Evolutionary conservation across 1,140 invertebrate species (phyloP).

Genomic region (Drosophila funebris): DNA sequence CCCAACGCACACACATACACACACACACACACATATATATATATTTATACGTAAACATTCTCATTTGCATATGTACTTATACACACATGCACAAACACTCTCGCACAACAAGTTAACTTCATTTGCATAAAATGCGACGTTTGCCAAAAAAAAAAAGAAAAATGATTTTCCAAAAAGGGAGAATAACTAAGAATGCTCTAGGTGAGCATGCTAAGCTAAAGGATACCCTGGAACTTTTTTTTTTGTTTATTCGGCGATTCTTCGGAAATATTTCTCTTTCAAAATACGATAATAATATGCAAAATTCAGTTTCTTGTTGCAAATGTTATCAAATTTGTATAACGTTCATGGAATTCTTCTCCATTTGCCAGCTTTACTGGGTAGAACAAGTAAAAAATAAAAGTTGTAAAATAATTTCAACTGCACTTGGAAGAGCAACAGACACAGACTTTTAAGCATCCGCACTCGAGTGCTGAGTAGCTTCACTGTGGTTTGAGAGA

Average conservation of each 20-base stretch:
- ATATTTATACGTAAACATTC: constrained; percentile 23
- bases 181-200: neutral
- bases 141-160: constrained; percentile 22
- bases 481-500: neutral
- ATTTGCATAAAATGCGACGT: constrained; percentile 70
- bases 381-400: constrained; percentile 1
- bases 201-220: neutral
- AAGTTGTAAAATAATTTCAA: constrained; percentile 25
- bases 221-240: neutral
- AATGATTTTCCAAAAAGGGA: neutral
- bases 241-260: neutral
- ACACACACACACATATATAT: constrained; percentile 17
- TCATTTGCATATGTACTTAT: constrained; percentile 54
- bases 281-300: too few relatives aligned
- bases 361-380: neutral
- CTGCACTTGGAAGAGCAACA: constrained; percentile 29
- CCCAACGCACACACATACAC: constrained; percentile 6
- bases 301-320: too few relatives aligned
- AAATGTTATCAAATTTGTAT: too few relatives aligned
- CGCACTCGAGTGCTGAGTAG: constrained; percentile 31
- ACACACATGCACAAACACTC: constrained; percentile 18
- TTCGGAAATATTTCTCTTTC: too few relatives aligned
- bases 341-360: too few relatives aligned
- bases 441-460: constrained; percentile 28
- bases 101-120: constrained; percentile 55